Conservation (phyloP, 1,140 invertebrate genomes). For the Aphelenchoides besseyi region DNA sequence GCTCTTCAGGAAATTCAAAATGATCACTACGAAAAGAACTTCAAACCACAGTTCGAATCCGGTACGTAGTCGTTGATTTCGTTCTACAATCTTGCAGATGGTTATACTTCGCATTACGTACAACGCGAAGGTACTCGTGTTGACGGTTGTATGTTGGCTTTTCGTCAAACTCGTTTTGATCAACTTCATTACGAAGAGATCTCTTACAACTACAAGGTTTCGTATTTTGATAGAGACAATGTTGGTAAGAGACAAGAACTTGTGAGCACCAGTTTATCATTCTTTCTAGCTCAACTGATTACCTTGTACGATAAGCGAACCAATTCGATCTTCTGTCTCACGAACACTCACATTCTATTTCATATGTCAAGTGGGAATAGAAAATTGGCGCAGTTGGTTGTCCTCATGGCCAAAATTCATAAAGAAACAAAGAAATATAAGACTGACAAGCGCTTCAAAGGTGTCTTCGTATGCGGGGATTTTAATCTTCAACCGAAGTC, state of each 20-base stretch:
- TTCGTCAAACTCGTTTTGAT: not conserved
- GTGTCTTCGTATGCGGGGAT: conserved; percentile 3
- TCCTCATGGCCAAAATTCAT: not conserved
- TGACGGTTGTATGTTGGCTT: conserved; percentile 14
- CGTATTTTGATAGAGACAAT: conserved; percentile 10
- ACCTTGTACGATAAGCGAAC: not conserved
- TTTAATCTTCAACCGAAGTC: conserved; percentile 13
- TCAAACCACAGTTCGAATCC: no score
- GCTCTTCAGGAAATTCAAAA: conserved; percentile 2
- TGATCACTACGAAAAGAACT: not conserved
- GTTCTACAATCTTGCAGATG: no score
- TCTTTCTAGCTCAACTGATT: conserved; percentile 4
- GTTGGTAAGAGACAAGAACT: conserved; percentile 4
- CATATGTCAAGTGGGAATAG: conserved; percentile 9
- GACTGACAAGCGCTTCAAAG: not conserved
- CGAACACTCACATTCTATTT: conserved; percentile 21
- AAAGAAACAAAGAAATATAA: not conserved
- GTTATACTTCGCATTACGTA: not conserved
- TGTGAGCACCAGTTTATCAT: not conserved
- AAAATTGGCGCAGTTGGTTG: not conserved
- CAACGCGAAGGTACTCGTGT: not conserved
- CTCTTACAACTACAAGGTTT: not conserved
- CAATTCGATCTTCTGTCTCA: not conserved
- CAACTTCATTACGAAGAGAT: not conserved
- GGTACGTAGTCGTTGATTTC: no score